Conservation (phyloP, 2,113 vertebrate genomes). For the Xiphophorus couchianus region DNA sequence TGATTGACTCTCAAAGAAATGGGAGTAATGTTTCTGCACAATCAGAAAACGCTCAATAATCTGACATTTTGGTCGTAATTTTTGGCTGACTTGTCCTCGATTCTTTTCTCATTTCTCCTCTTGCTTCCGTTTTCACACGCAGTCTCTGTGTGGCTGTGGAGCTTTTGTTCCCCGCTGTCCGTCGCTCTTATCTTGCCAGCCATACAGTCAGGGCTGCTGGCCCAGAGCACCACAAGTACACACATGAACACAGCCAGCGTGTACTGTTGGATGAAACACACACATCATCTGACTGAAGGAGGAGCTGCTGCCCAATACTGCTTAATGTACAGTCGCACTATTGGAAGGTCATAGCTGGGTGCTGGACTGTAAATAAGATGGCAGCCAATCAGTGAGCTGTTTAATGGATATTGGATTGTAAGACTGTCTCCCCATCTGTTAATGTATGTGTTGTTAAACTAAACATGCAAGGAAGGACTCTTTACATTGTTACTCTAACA, state of each 20-base stretch:
- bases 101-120: slow-evolving; percentile 1
- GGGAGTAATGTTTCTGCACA: not conserved
- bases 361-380: slow-evolving; percentile 39
- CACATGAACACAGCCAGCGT: not conserved
- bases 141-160: slow-evolving; percentile 27
- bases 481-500: not conserved
- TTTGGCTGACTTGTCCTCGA: not conserved
- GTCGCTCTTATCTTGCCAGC: slow-evolving; percentile 52
- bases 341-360: slow-evolving; percentile 53
- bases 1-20: not conserved
- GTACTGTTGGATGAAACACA: slow-evolving; percentile 6
- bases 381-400: slow-evolving; percentile 34
- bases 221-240: slow-evolving; percentile 12
- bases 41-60: not conserved
- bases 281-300: slow-evolving; percentile 3
- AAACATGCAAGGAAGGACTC: slow-evolving; percentile 17
- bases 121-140: slow-evolving; percentile 3
- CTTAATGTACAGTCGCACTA: slow-evolving; percentile 37
- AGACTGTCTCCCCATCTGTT: slow-evolving; percentile 14
- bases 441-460: slow-evolving; percentile 24
- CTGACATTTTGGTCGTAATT: not conserved
- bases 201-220: slow-evolving; percentile 34
- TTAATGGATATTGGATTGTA: slow-evolving; percentile 33
- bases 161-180: slow-evolving; percentile 24
- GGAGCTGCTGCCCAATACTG: slow-evolving; percentile 9